A percentile compares a stretch with the other conserved stretches of the same genome.
Conservation (phyloP, 2,113 vertebrate genomes). For the Urocolius indicus region DNA sequence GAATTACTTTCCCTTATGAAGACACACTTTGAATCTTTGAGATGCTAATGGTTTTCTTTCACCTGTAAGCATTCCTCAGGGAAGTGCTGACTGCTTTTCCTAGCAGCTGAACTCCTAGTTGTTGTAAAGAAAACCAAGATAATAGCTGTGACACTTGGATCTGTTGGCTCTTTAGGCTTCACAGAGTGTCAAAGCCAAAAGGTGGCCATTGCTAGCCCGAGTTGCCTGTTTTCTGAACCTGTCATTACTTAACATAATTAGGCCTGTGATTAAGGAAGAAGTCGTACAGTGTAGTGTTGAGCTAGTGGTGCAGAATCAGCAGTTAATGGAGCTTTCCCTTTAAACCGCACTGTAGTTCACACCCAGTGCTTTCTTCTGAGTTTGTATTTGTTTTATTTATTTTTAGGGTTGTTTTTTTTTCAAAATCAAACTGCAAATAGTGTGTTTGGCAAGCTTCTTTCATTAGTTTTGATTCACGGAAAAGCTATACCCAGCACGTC, state of each 20-base stretch:
- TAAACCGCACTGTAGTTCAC: not conserved
- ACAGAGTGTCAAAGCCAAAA: not conserved
- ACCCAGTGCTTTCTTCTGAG: not conserved
- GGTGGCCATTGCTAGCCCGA: not conserved
- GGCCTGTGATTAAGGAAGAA: not conserved
- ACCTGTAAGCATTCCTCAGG: not conserved
- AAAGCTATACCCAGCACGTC: not conserved
- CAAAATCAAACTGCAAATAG: not conserved
- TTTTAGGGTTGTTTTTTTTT: not conserved
- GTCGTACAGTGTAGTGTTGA: accelerated
- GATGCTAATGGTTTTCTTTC: not conserved
- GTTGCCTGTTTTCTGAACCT: not conserved
- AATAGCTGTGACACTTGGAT: not conserved
- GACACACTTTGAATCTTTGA: not conserved
- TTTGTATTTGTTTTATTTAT: not conserved
- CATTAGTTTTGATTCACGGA: not conserved
- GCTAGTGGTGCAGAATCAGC: not conserved
- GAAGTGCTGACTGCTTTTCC: not conserved
- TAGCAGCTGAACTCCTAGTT: not conserved
- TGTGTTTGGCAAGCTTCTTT: not conserved
- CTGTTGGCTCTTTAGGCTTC: not conserved
- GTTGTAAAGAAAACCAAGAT: no score
- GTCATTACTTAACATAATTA: not conserved
- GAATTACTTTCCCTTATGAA: not conserved
- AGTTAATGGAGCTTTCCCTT: not conserved